These are phyloP conservation scores for Ostrea edulis DNA, from an alignment of 1,140 invertebrate species.

Conservation along the genomic window DNA sequence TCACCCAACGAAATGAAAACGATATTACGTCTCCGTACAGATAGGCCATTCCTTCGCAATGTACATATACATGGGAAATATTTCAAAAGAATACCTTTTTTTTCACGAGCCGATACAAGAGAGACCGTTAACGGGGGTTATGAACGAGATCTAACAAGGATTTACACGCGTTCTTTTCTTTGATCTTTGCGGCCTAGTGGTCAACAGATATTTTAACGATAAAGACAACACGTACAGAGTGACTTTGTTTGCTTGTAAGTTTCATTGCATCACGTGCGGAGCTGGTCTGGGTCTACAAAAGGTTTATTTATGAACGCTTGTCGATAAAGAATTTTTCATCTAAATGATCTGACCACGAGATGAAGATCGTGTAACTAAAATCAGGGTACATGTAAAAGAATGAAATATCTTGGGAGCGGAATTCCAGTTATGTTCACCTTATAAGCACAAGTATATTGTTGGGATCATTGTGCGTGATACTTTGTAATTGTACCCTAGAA, in stretches of 20 bases:
- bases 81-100: neutral
- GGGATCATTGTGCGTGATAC: too few species aligned
- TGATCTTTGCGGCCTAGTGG: neutral
- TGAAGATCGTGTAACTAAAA: neutral
- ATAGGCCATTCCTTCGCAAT: neutral
- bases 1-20: too few species aligned
- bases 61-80: too few species aligned
- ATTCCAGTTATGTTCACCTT: too few species aligned
- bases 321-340: constrained; percentile 14
- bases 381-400: neutral
- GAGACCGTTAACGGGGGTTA: neutral
- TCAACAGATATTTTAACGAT: neutral
- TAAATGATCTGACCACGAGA: neutral
- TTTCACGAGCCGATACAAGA: neutral
- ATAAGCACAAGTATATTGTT: too few species aligned
- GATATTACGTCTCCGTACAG: neutral
- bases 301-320: neutral
- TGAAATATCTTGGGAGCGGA: too few species aligned
- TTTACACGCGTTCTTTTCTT: neutral
- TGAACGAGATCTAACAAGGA: neutral
- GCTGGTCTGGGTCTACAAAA: neutral
- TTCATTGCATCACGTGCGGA: neutral
- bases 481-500: too few species aligned
- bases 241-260: neutral
- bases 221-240: neutral